Percentiles rank a stretch among this genome's conserved stretches.
phyloP scores from a whole-genome alignment of 2,113 vertebrate genomes.

The Ifrita kowaldi region DNA sequence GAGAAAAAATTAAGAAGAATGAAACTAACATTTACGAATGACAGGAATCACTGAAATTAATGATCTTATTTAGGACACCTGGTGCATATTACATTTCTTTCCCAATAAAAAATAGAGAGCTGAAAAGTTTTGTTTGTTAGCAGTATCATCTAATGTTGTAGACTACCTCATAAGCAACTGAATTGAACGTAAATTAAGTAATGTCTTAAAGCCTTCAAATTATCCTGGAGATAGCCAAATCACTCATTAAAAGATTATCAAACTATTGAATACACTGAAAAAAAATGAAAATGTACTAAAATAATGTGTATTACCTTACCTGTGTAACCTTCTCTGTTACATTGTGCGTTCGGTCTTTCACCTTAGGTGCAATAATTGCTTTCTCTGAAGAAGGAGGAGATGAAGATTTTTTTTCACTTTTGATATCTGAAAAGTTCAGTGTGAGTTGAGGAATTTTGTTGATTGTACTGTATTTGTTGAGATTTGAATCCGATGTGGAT shows the following conservation, averaged over 20 bases:
- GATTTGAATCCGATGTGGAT: conserved; percentile 97
- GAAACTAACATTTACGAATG: background rate
- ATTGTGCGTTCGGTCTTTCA: conserved; percentile 98
- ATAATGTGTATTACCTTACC: conserved; percentile 70
- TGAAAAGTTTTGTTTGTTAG: background rate
- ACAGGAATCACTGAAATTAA: background rate
- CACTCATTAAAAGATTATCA: background rate
- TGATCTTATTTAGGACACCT: background rate
- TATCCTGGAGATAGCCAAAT: background rate
- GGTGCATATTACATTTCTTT: background rate
- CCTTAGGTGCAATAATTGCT: conserved; percentile 95
- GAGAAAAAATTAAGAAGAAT: background rate
- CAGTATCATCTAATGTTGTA: background rate
- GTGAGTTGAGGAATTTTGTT: conserved; percentile 98
- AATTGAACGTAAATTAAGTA: background rate
- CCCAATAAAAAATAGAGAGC: background rate
- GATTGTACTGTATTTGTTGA: conserved; percentile 99
- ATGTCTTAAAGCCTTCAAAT: background rate
- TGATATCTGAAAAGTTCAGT: conserved; percentile 92
- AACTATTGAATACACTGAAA: background rate
- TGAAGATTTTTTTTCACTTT: conserved; percentile 90
- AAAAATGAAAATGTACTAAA: background rate
- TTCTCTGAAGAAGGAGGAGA: conserved; percentile 95
- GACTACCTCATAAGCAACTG: background rate
- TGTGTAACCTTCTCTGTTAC: conserved; percentile 99